A percentile compares a stretch with the other conserved stretches of the same genome.
Evolutionary conservation across 2,797 vertebrate species (phyloP).

Genomic region (Notolepis coatsorum): DNA sequence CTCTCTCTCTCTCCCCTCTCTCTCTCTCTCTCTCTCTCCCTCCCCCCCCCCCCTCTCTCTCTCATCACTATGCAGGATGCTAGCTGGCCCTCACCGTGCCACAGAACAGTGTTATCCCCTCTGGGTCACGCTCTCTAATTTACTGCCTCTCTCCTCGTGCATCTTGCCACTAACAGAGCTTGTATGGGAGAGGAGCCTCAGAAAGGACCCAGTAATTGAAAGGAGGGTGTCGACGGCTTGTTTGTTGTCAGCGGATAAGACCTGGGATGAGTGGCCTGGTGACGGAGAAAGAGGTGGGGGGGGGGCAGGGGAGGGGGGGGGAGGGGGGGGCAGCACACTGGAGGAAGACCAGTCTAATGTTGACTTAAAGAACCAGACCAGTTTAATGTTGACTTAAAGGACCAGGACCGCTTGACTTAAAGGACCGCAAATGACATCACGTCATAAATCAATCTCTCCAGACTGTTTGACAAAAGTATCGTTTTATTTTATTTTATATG

Average conservation of each 20-base stretch:
- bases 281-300: no score
- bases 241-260: constrained; percentile 68
- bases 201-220: constrained; percentile 72
- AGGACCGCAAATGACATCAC: no score
- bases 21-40: not conserved
- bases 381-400: no score
- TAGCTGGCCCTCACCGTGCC: constrained; percentile 57
- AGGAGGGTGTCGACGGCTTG: constrained; percentile 56
- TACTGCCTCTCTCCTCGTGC: constrained; percentile 49
- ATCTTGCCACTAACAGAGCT: constrained; percentile 52
- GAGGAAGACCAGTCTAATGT: no score
- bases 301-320: no score
- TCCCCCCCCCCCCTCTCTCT: constrained; percentile 21
- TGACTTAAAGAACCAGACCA: no score
- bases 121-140: constrained; percentile 62
- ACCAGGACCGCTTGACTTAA: no score
- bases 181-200: constrained; percentile 41
- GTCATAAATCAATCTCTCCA: no score
- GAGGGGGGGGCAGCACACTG: no score
- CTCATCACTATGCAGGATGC: constrained; percentile 57
- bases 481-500: no score
- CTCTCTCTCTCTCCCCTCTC: constrained; percentile 15
- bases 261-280: no score
- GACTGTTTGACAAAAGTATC: no score
- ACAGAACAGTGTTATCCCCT: constrained; percentile 62